These are phyloP conservation scores for Odontophorus gujanensis DNA, from an alignment of 2,113 vertebrate species.

Conservation along the genomic window DNA sequence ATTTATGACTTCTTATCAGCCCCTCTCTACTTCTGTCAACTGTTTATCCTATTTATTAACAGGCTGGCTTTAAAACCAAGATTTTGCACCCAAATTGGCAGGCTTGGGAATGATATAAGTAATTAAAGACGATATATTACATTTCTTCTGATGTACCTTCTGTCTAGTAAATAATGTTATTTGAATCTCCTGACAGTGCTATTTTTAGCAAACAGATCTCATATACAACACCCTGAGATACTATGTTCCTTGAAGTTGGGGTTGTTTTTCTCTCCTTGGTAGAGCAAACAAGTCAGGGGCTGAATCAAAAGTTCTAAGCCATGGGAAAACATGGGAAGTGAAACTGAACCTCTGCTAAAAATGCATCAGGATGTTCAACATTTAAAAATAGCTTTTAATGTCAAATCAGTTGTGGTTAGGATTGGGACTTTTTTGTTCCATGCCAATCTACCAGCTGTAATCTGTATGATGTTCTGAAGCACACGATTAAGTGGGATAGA, in stretches of 20 bases:
- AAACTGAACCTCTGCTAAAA: not conserved
- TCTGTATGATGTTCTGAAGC: rapidly evolving
- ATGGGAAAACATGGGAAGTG: not conserved
- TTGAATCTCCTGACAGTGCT: not conserved
- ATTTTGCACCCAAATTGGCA: not conserved
- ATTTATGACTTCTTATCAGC: not conserved
- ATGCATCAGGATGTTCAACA: not conserved
- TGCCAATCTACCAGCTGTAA: not conserved
- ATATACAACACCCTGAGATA: not conserved
- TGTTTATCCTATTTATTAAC: not conserved
- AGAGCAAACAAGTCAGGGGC: not conserved
- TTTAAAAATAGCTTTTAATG: not conserved
- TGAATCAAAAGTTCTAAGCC: not conserved
- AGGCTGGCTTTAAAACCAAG: not conserved
- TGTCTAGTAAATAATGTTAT: not conserved
- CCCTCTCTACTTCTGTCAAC: not conserved
- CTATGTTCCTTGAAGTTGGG: not conserved
- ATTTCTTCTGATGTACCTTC: not conserved
- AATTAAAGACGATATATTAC: not conserved
- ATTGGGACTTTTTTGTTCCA: rapidly evolving
- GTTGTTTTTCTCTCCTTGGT: not conserved
- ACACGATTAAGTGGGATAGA: not conserved
- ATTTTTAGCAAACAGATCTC: not conserved
- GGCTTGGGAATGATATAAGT: not conserved
- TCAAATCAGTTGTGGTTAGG: not conserved